Conservation (phyloP, 2,888 invertebrate genomes). For the Arrhopalites spinosus region DNA sequence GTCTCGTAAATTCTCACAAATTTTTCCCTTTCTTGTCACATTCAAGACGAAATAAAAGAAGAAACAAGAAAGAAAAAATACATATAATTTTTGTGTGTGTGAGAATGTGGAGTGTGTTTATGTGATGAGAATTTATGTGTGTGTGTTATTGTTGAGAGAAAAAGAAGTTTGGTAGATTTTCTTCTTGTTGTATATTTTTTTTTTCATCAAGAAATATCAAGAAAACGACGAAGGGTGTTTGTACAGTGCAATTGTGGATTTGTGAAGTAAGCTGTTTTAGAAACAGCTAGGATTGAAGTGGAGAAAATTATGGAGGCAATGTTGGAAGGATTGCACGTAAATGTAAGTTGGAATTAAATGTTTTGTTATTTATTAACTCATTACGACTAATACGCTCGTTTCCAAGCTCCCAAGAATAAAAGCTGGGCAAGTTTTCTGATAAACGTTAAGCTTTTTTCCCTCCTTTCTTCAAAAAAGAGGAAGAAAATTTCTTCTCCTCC, state of each 20-base stretch:
- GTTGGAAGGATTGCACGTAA: constrained; percentile 25
- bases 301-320: constrained; percentile 9
- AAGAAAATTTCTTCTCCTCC: not conserved
- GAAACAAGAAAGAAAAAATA: too few species aligned
- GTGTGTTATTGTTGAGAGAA: not conserved
- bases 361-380: constrained; percentile 36
- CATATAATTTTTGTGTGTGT: not conserved
- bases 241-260: constrained; percentile 6
- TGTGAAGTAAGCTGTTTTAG: constrained; percentile 18
- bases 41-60: too few species aligned
- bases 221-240: not conserved
- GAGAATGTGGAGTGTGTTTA: not conserved
- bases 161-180: too few species aligned
- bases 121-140: not conserved
- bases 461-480: too few species aligned
- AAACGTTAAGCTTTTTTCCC: not conserved
- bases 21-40: too few species aligned
- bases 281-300: not conserved
- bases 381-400: constrained; percentile 38
- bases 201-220: too few species aligned
- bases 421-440: not conserved
- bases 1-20: too few species aligned
- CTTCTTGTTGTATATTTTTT: too few species aligned
- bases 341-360: constrained; percentile 26
- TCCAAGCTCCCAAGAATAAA: constrained; percentile 11